Evolutionary conservation across 2,113 vertebrate genomes (phyloP).

Genomic region (Leptosomus discolor): DNA sequence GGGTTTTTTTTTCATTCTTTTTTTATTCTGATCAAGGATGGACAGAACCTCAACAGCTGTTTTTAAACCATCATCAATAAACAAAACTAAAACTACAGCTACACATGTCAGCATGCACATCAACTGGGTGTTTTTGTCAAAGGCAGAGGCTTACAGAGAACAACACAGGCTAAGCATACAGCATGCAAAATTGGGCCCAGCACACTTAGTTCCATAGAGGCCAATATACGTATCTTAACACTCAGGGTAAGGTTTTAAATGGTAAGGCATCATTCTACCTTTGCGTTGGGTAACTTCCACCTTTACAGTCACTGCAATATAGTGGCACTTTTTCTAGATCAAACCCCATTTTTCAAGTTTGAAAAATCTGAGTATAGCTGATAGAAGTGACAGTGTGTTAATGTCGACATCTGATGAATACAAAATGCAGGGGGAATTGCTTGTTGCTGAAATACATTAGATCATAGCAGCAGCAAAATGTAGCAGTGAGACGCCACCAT

Average conservation of each 20-base stretch:
- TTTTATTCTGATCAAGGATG: not conserved
- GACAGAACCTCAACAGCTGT: not conserved
- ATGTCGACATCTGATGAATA: slow-evolving; percentile 45
- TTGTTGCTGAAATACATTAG: slow-evolving; percentile 44
- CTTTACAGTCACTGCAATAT: not conserved
- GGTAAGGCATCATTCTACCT: not conserved
- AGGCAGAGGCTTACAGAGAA: not conserved
- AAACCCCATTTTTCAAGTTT: slow-evolving; percentile 16
- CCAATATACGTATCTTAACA: not conserved
- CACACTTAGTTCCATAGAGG: not conserved
- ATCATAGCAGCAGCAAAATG: slow-evolving; percentile 47
- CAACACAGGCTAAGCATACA: not conserved
- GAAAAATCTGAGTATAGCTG: not conserved
- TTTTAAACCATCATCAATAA: not conserved
- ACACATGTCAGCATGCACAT: not conserved
- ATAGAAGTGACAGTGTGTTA: slow-evolving; percentile 34
- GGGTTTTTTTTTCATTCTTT: not conserved
- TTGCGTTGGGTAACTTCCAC: not conserved
- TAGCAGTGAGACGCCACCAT: slow-evolving; percentile 33
- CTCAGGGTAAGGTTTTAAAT: not conserved
- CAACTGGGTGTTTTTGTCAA: not conserved
- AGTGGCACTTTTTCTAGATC: not conserved
- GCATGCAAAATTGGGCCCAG: not conserved
- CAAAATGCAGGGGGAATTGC: slow-evolving; percentile 34
- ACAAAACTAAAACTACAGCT: not conserved